phyloP scores from a whole-genome alignment of 2,113 vertebrate species.

The Rostratula benghalensis region DNA sequence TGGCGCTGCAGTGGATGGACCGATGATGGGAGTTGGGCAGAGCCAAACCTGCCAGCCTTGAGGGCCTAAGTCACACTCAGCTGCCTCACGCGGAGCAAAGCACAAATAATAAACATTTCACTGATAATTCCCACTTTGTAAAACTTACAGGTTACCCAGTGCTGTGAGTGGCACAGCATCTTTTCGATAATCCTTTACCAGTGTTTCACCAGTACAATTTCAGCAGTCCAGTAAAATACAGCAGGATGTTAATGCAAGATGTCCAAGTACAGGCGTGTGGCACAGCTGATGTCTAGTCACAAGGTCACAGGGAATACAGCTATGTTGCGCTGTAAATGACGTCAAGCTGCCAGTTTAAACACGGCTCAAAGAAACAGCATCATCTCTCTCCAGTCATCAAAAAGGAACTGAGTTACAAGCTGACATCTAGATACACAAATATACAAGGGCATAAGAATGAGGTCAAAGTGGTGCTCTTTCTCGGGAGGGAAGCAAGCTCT shows the following conservation, averaged over 20 bases:
- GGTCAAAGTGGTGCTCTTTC: neutral
- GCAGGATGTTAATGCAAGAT: neutral
- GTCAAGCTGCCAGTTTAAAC: neutral
- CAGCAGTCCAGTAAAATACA: neutral
- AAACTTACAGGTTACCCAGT: neutral
- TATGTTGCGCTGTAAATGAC: neutral
- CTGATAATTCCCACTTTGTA: neutral
- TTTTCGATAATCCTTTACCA: neutral
- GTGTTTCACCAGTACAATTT: neutral
- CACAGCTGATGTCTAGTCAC: neutral
- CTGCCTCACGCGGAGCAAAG: neutral
- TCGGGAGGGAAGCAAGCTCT: neutral
- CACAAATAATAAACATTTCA: neutral
- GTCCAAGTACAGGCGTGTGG: accelerated
- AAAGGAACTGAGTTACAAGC: neutral
- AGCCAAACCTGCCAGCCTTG: neutral
- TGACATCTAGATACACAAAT: neutral
- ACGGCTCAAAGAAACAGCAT: neutral
- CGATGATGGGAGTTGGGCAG: neutral
- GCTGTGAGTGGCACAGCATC: neutral
- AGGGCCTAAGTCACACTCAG: neutral
- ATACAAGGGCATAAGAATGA: neutral
- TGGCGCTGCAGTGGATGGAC: neutral
- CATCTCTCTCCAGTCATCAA: neutral
- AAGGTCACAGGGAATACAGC: accelerated